Base-by-base conservation (phyloP, 2,888 invertebrate genomes). In the Plebejus melissa region DNA sequence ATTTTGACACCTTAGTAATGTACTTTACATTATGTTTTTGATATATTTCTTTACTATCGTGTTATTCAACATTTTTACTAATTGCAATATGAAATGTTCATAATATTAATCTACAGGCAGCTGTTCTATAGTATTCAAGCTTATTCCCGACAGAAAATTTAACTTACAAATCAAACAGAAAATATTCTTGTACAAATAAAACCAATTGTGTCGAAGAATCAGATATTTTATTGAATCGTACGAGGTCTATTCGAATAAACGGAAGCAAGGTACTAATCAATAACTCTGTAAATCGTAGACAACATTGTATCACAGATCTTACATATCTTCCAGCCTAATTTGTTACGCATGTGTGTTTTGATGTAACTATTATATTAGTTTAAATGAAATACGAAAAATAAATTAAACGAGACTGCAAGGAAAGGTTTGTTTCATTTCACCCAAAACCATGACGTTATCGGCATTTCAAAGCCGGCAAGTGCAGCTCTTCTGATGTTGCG, bases 351-450 rank as follows among this genome's bases (percentile, higher is more conserved):
- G 88, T 90, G 90, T 92, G 91, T 92, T 90, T 91, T 87, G 85
- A 89, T 91, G 91, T 91, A 90, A 87, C 87, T 76, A 77, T 60
- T 88, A 87, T 87, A 87, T 89, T 90, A 92, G 89, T 90, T 88
- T 83, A 86, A 75, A 86, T 83, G 86, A 71, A 86, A 87, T 87
- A 85, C 87, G 88, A 87, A 89, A 83, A 85, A 88, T 90, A 87
- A 87, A 90, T 88, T 89, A 92, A 91, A 93, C 90, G 89, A 93
- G 93, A 93, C 93, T 93, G 93, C 91, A 90, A 79, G 89, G 84
- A 84, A 81, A 81, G 79, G 76, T 78, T 81, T 70, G 81, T 82
- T 86, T 86, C 83, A 79, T 83, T 83, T 83, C 41, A n/a, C 69
- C 32, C 36, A 16, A 57, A 57, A 16, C 1, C n/a, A 57, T 57